A percentile compares a stretch with the other conserved stretches of the same genome.
Evolutionary conservation across 2,797 vertebrate genomes (phyloP).

Genomic region (Chiroxiphia lanceolata): DNA sequence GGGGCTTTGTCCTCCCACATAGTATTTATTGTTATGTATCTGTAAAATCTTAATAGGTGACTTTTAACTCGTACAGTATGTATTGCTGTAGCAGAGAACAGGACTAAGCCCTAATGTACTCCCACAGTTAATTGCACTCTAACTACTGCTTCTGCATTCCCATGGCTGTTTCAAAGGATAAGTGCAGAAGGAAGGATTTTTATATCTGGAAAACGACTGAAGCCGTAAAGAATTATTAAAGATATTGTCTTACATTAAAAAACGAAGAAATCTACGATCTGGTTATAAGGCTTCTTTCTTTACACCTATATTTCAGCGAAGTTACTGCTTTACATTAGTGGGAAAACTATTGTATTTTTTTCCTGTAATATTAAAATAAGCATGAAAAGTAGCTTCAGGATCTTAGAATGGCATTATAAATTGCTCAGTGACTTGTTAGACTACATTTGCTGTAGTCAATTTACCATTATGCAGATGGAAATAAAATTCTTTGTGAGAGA

Average conservation of each 20-base stretch:
- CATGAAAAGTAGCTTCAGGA: neutral
- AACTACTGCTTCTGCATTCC: conserved; percentile 25
- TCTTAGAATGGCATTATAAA: conserved; percentile 5
- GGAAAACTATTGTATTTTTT: neutral
- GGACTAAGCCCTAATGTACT: neutral
- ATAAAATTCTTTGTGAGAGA: conserved; percentile 9
- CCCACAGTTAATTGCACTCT: conserved; percentile 18
- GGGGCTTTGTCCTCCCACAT: neutral
- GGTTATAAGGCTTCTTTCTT: neutral
- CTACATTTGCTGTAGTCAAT: neutral
- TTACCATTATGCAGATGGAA: conserved; percentile 1
- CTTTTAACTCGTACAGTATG: neutral
- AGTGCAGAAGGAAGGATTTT: conserved; percentile 5
- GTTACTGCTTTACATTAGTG: neutral
- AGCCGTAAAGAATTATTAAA: neutral
- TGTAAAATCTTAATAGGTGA: neutral
- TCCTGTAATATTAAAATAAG: neutral
- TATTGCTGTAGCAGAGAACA: neutral
- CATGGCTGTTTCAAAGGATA: neutral
- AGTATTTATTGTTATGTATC: neutral
- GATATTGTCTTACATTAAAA: neutral
- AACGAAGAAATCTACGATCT: neutral
- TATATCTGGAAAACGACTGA: neutral
- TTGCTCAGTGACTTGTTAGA: conserved; percentile 9
- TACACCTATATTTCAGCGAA: neutral